These are phyloP conservation scores for Parnassius mnemosyne DNA, from an alignment of 2,888 invertebrate species.

Conservation along the genomic window DNA sequence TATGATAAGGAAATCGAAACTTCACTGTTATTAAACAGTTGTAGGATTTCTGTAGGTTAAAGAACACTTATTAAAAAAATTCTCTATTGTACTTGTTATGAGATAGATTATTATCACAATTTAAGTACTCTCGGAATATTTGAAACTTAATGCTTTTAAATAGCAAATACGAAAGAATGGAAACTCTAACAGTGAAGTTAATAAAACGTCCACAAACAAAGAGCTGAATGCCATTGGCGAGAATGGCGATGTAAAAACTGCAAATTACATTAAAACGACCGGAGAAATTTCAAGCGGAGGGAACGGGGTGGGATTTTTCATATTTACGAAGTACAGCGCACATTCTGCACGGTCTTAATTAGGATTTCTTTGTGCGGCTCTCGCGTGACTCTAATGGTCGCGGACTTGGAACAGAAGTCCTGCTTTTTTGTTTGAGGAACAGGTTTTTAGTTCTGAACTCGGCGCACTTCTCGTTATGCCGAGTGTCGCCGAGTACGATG, in stretches of 20 bases:
- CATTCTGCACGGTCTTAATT: conserved; percentile 9
- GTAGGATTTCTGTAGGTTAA: too few relatives aligned
- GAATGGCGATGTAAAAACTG: conserved; percentile 14
- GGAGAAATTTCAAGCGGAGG: conserved; percentile 17
- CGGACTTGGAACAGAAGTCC: conserved; percentile 10
- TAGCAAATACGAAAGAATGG: not conserved
- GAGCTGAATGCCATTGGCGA: conserved; percentile 1
- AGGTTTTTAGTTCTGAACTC: conserved; percentile 6
- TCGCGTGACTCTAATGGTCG: conserved; percentile 12
- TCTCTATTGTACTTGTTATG: too few relatives aligned
- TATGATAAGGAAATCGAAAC: too few relatives aligned
- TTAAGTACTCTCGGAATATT: not conserved
- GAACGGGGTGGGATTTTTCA: conserved; percentile 1
- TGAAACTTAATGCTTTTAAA: not conserved
- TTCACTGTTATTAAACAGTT: too few relatives aligned
- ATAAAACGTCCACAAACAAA: conserved; percentile 9
- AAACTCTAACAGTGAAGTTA: conserved; percentile 1
- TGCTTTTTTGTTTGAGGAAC: conserved; percentile 15
- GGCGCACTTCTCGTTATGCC: conserved; percentile 6
- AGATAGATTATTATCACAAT: too few relatives aligned
- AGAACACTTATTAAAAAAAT: too few relatives aligned
- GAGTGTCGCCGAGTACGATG: conserved; percentile 2
- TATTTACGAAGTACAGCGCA: not conserved
- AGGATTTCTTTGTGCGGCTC: conserved; percentile 8
- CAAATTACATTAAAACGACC: conserved; percentile 23